phyloP scores from a whole-genome alignment of 2,888 invertebrate genomes.

The Ophioninae sp. region DNA sequence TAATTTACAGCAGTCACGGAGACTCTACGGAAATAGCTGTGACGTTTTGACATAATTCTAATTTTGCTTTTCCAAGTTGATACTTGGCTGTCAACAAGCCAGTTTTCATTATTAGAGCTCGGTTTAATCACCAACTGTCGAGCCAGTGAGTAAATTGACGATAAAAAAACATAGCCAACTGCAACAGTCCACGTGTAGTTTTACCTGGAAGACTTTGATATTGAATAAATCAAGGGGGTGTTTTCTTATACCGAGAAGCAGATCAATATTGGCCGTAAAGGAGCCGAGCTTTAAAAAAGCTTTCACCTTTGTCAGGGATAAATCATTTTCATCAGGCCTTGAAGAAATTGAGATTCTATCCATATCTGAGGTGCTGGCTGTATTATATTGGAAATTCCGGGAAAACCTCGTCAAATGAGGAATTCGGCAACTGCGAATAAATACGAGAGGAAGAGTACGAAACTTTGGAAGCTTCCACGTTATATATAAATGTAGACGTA shows the following conservation, averaged over 20 bases:
- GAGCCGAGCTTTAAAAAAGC: not conserved
- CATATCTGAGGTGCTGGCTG: conserved; percentile 5
- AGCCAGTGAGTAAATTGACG: not conserved
- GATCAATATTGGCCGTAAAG: not conserved
- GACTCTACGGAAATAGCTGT: no score
- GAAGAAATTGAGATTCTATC: conserved; percentile 12
- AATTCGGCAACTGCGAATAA: conserved; percentile 20
- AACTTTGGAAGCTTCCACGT: conserved; percentile 3
- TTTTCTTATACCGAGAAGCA: not conserved
- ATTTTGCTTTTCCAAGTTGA: no score
- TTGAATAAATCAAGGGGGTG: not conserved
- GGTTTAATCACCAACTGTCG: not conserved
- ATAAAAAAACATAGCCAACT: not conserved
- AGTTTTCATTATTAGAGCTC: not conserved
- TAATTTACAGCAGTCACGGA: no score
- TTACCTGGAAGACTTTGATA: not conserved
- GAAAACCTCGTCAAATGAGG: conserved; percentile 33
- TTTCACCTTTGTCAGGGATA: not conserved
- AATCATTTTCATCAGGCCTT: not conserved
- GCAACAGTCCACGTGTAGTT: not conserved
- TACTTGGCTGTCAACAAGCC: no score
- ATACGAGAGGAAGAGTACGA: conserved; percentile 19
- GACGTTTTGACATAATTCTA: no score
- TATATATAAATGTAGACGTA: not conserved
- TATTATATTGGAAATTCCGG: conserved; percentile 38